Percentiles rank a stretch among this genome's conserved stretches.
Evolutionary conservation across 2,113 vertebrate genomes (phyloP).

Genomic region (Lates calcarifer): DNA sequence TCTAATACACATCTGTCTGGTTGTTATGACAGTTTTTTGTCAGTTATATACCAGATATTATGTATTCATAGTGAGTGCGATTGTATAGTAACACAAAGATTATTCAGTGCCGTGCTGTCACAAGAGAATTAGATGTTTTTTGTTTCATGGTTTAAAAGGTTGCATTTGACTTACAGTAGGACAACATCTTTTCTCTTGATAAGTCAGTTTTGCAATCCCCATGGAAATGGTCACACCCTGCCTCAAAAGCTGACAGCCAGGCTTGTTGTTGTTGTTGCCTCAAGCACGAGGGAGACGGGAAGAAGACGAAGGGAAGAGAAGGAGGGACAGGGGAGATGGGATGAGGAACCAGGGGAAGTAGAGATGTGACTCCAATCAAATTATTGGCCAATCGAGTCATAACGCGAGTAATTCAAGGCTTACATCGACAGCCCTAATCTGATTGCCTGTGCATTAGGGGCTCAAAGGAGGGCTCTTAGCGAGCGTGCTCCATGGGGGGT

Average conservation of each 20-base stretch:
- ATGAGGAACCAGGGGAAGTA: constrained; percentile 78
- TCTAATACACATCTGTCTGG: neutral
- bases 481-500: constrained; percentile 71
- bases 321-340: constrained; percentile 48
- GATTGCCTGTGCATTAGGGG: constrained; percentile 91
- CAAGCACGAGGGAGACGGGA: constrained; percentile 32
- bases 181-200: constrained; percentile 38
- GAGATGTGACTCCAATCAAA: constrained; percentile 93
- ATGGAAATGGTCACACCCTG: constrained; percentile 64
- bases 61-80: constrained; percentile 5
- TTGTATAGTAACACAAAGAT: constrained; percentile 12
- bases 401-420: constrained; percentile 92
- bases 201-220: constrained; percentile 61
- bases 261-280: constrained; percentile 64
- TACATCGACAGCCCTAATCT: constrained; percentile 90
- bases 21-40: neutral
- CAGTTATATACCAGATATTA: neutral
- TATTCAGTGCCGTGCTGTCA: neutral
- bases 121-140: constrained; percentile 23
- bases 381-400: constrained; percentile 93
- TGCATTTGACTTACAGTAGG: constrained; percentile 34
- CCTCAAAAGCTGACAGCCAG: constrained; percentile 62
- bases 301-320: constrained; percentile 4
- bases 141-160: constrained; percentile 46
- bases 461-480: constrained; percentile 84